Evolutionary conservation across 2,797 vertebrate genomes (phyloP), one percentile per base, ranked within the genome.

Genomic region (Clarias laeviceps): DNA sequence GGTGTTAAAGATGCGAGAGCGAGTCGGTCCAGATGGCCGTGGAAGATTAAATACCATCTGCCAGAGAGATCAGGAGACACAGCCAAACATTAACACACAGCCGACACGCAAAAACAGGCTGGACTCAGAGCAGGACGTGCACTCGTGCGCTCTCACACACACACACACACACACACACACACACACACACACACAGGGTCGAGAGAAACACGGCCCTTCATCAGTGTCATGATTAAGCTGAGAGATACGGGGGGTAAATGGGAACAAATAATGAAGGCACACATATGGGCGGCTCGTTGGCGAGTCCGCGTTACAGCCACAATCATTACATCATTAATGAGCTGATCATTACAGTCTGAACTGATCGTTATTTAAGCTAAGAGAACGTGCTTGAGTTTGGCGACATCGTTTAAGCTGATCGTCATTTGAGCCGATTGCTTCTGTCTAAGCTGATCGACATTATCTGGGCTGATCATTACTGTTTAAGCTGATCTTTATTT

Each of bases 21-120:
- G 93, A 93, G 92, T 94, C 91, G 77, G 92, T 91, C 90, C 94
- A 95, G 94, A 94, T 94, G 94, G 94, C 88, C 85, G 24, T 37
- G 89, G 91, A 93, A 94, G 94, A 94, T 94, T 94, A 94, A 92
- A 93, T 91, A 92, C 93, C 94, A 94, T 94, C 94, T 95, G 94
- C 90, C 92, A 91, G 84, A 76, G 40, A 91, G 86, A 69, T 40
- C 89, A 86, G 80, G 76, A 85, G 79, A 88, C 82, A 80, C 72
- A 86, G 87, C 85, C 86, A 88, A 89, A 88, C 77, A 87, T 85
- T 88, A 76, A 83, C 87, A 87, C 82, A 84, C 84, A 82, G 81
- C 79, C 65, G 61, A 83, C 88, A 87, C 76, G 32, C 74, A 74
- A 66, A 40, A 50, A 76, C 40, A 37, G 9, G 56, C 57, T 82